Conservation (phyloP, 1,140 invertebrate genomes). For the Drosophila pruinosa region DNA sequence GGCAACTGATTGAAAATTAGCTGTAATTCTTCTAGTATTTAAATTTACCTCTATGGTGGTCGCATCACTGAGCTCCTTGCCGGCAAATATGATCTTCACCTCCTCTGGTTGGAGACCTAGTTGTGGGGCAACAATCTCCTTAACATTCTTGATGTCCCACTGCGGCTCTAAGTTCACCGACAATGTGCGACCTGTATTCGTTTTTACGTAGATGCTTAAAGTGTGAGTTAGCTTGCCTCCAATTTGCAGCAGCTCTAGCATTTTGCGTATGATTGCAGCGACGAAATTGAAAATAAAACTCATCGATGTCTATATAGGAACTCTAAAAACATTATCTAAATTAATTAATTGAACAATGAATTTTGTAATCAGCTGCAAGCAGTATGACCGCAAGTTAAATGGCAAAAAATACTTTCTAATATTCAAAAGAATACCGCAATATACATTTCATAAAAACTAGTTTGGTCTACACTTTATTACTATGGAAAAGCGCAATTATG, state of each 20-base stretch:
- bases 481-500: too few species aligned
- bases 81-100: slow-evolving; percentile 93
- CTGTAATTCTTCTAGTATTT: neutral
- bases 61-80: slow-evolving; percentile 91
- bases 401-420: neutral
- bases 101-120: slow-evolving; percentile 88
- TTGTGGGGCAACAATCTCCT: slow-evolving; percentile 88
- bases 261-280: slow-evolving; percentile 84
- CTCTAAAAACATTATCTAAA: slow-evolving; percentile 27
- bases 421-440: too few species aligned
- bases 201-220: slow-evolving; percentile 89
- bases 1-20: neutral
- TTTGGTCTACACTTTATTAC: too few species aligned
- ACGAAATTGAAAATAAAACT: slow-evolving; percentile 85
- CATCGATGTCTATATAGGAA: slow-evolving; percentile 79
- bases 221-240: slow-evolving; percentile 86
- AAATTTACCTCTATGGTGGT: slow-evolving; percentile 87
- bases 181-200: slow-evolving; percentile 87
- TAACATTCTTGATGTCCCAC: slow-evolving; percentile 90
- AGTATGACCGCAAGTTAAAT: neutral
- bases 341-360: neutral
- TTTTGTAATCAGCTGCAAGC: slow-evolving; percentile 8
- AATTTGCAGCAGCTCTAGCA: slow-evolving; percentile 87
- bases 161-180: slow-evolving; percentile 88
- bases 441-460: too few species aligned